Conservation (phyloP, 2,888 invertebrate species). For the Rhagonycha fulva region DNA sequence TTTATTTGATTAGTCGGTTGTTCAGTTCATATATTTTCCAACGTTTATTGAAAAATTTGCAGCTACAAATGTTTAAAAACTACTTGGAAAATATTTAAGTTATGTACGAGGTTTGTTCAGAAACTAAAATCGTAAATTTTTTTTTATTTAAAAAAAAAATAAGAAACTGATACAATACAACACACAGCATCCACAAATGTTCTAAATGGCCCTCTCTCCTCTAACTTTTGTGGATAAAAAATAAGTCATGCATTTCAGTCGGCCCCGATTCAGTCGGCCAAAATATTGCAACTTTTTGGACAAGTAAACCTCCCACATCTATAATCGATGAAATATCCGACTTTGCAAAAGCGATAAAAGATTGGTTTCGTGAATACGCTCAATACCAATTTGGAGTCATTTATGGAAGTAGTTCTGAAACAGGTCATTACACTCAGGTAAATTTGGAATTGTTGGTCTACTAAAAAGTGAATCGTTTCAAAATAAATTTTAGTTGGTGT, state of each 20-base stretch:
- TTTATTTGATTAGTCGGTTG: too few species aligned
- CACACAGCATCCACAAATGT: too few species aligned
- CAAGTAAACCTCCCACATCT: conserved; percentile 65
- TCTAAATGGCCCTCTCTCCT: background rate
- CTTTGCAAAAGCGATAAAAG: conserved; percentile 72
- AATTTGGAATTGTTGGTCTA: background rate
- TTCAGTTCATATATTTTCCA: too few species aligned
- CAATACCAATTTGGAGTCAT: conserved; percentile 55
- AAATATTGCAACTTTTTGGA: conserved; percentile 83
- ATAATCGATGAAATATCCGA: conserved; percentile 68
- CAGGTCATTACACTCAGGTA: conserved; percentile 87
- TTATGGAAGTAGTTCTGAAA: conserved; percentile 68
- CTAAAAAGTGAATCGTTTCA: background rate
- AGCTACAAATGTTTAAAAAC: too few species aligned
- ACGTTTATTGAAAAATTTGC: too few species aligned
- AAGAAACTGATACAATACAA: too few species aligned
- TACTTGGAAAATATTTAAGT: too few species aligned
- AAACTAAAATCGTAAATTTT: too few species aligned
- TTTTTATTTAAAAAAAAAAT: too few species aligned
- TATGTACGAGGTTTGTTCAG: too few species aligned
- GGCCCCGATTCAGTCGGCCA: conserved; percentile 80
- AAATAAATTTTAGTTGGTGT: conserved; percentile 65
- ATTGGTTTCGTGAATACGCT: conserved; percentile 82
- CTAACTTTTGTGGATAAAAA: background rate
- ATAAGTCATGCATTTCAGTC: conserved; percentile 52